These are phyloP conservation scores for Erebia aethiops DNA, from an alignment of 2,888 invertebrate genomes.

Conservation along the genomic window DNA sequence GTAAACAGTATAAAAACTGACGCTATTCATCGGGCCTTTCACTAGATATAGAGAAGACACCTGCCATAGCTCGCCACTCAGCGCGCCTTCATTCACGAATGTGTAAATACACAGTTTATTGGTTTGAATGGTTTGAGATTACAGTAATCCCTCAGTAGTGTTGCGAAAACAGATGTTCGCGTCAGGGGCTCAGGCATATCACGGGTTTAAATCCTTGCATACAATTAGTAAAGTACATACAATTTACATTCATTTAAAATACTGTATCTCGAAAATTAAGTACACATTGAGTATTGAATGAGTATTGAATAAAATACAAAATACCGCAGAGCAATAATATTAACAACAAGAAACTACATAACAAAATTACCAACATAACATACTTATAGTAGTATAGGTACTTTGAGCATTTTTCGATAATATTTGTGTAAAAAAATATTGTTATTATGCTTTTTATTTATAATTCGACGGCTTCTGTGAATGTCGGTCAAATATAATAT, in stretches of 20 bases:
- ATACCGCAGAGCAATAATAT: slow-evolving; percentile 54
- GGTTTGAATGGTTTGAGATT: too few species aligned
- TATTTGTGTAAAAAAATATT: slow-evolving; percentile 78
- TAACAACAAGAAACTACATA: slow-evolving; percentile 74
- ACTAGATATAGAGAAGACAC: too few species aligned
- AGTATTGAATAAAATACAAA: slow-evolving; percentile 63
- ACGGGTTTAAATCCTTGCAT: slow-evolving; percentile 32
- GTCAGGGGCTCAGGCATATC: too few species aligned
- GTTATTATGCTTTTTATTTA: slow-evolving; percentile 53
- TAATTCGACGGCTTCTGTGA: slow-evolving; percentile 54
- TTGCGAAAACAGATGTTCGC: too few species aligned
- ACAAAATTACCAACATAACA: slow-evolving; percentile 78
- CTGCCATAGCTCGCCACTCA: too few species aligned
- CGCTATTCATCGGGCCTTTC: too few species aligned
- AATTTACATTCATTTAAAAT: slow-evolving; percentile 55
- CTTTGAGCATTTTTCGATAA: slow-evolving; percentile 77
- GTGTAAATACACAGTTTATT: too few species aligned
- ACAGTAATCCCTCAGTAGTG: too few species aligned
- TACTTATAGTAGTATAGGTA: slow-evolving; percentile 55
- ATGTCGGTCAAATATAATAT: slow-evolving; percentile 35
- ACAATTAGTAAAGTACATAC: slow-evolving; percentile 51
- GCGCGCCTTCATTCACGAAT: too few species aligned
- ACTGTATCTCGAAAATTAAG: slow-evolving; percentile 63
- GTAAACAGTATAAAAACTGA: too few species aligned
- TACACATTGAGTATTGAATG: slow-evolving; percentile 62